These are phyloP conservation scores for Synaphobranchus kaupii DNA, from an alignment of 2,797 vertebrate species.

Conservation along the genomic window DNA sequence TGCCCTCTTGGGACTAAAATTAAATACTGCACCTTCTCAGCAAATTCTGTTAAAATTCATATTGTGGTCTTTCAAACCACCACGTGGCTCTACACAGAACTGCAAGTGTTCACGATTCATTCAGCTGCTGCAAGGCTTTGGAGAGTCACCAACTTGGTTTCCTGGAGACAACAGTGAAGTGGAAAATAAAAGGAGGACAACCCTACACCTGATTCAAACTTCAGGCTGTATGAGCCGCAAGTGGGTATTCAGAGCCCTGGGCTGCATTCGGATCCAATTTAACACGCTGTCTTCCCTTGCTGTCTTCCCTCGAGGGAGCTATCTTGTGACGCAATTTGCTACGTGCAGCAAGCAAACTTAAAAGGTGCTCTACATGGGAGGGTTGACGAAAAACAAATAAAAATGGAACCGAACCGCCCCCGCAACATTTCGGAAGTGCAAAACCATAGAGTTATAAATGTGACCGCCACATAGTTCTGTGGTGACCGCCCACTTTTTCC, in stretches of 20 bases:
- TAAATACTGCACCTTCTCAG: slow-evolving; percentile 12
- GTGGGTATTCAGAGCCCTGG: background rate
- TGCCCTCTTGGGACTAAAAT: slow-evolving; percentile 3
- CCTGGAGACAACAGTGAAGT: background rate
- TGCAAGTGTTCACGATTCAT: background rate
- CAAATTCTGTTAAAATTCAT: background rate
- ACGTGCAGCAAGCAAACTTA: no score
- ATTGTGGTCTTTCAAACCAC: slow-evolving; percentile 16
- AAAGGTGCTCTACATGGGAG: no score
- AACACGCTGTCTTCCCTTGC: no score
- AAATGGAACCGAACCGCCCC: no score
- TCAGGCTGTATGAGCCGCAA: background rate
- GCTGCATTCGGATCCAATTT: no score
- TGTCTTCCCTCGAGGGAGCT: no score
- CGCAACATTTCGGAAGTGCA: no score
- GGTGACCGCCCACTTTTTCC: no score
- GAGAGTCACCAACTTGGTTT: background rate
- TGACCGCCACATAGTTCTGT: no score
- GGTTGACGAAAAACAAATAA: no score
- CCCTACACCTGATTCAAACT: background rate
- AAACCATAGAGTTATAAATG: no score
- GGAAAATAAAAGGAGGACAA: background rate
- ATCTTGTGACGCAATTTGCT: no score
- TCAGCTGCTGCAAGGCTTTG: background rate
- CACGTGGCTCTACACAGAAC: slow-evolving; percentile 10